phyloP scores from a whole-genome alignment of 2,888 invertebrate species.

The Lordiphosa fenestrarum region DNA sequence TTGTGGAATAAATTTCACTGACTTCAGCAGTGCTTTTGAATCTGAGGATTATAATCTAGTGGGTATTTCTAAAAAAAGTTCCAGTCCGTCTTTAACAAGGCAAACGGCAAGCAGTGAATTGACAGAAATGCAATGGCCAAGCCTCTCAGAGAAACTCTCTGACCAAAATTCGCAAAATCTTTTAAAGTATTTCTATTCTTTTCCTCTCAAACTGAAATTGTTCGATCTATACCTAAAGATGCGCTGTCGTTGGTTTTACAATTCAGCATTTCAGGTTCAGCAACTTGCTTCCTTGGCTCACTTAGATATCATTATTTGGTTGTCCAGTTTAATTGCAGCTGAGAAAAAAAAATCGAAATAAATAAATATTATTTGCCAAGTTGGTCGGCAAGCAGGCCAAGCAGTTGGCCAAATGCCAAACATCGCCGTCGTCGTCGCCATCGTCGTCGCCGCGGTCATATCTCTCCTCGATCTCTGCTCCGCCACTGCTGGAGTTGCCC shows the following conservation, averaged over 20 bases:
- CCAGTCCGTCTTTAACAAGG: too few species aligned
- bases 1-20: too few species aligned
- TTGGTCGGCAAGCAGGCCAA: conserved; percentile 18
- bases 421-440: conserved; percentile 11
- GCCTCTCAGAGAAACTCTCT: too few species aligned
- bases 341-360: conserved; percentile 21
- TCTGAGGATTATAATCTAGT: too few species aligned
- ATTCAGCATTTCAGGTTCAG: not conserved
- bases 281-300: conserved; percentile 2
- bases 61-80: too few species aligned
- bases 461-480: conserved; percentile 40
- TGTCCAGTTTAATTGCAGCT: conserved; percentile 39
- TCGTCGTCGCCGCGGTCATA: conserved; percentile 34
- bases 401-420: conserved; percentile 48
- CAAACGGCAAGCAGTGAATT: too few species aligned
- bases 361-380: conserved; percentile 52
- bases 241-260: not conserved
- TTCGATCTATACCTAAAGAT: too few species aligned
- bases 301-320: not conserved
- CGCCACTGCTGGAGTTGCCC: conserved; percentile 18
- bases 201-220: too few species aligned
- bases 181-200: too few species aligned
- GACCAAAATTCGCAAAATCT: too few species aligned
- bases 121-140: too few species aligned
- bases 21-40: too few species aligned